These are phyloP conservation scores for Vulpes lagopus DNA, from an alignment of 2,113 vertebrate genomes.

Conservation along the genomic window DNA sequence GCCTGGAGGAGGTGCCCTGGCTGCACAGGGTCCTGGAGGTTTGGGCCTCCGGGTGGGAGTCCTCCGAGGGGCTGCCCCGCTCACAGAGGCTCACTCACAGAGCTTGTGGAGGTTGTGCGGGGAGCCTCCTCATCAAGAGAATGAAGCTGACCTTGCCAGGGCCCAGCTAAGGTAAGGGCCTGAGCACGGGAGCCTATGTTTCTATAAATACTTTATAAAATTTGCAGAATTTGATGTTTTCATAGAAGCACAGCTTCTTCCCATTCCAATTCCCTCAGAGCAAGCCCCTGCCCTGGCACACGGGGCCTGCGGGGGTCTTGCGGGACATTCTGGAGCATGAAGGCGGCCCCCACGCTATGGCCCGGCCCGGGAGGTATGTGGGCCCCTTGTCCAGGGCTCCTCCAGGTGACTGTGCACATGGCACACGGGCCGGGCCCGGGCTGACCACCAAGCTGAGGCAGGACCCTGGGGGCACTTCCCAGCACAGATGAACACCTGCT, in stretches of 20 bases:
- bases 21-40: background rate
- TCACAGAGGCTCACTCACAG: too few relatives aligned
- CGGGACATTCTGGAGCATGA: background rate
- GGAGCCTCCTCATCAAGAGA: background rate
- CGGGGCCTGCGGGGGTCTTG: background rate
- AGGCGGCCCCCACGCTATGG: background rate
- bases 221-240: too few relatives aligned
- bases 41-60: background rate
- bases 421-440: background rate
- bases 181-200: background rate
- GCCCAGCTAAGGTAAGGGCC: too few relatives aligned
- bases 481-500: background rate
- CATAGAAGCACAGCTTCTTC: background rate
- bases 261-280: background rate
- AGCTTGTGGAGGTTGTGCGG: background rate
- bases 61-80: background rate
- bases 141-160: background rate
- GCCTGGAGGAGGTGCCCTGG: background rate
- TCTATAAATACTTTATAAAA: background rate
- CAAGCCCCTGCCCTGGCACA: background rate
- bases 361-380: background rate
- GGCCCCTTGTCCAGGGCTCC: background rate
- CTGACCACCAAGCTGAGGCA: background rate
- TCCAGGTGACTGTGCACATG: background rate
- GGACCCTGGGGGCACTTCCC: background rate